Evolutionary conservation across 2,797 vertebrate genomes (phyloP).

Genomic region (Sebastes oblongus): DNA sequence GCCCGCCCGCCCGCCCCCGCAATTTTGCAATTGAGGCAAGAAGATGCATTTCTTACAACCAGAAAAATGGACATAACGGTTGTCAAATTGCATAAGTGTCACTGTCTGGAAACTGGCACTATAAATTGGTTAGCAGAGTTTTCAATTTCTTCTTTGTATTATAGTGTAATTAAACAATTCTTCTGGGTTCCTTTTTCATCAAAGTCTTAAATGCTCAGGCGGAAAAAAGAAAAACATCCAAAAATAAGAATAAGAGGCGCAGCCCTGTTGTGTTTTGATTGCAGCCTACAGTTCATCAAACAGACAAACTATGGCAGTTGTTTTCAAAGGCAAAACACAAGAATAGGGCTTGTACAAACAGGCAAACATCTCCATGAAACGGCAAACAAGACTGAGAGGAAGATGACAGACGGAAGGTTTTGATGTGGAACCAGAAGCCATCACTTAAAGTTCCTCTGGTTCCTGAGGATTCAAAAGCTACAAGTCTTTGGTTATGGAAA

Average conservation of each 20-base stretch:
- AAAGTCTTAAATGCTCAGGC: not conserved
- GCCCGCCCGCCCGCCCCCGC: not conserved
- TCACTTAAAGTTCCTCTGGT: constrained; percentile 48
- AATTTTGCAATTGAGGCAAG: not conserved
- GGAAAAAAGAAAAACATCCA: not conserved
- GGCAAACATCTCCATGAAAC: constrained; percentile 10
- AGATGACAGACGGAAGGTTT: constrained; percentile 22
- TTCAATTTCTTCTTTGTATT: not conserved
- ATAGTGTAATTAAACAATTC: not conserved
- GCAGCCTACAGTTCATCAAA: constrained; percentile 7
- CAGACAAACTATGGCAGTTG: constrained; percentile 9
- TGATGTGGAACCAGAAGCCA: constrained; percentile 49
- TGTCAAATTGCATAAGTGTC: not conserved
- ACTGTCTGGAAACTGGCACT: not conserved
- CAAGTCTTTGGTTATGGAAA: constrained; percentile 38
- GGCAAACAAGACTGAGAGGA: constrained; percentile 22
- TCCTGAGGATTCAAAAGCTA: constrained; percentile 23
- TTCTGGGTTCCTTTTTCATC: not conserved
- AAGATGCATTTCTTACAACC: not conserved
- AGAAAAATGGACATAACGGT: not conserved
- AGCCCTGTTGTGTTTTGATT: constrained; percentile 8
- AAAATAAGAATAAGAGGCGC: constrained; percentile 1
- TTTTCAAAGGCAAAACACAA: constrained; percentile 14
- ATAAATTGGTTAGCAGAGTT: not conserved
- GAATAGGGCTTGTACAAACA: constrained; percentile 33